Evolutionary conservation across 1,140 invertebrate species (phyloP).

Genomic region (Sesamia nonagrioides): DNA sequence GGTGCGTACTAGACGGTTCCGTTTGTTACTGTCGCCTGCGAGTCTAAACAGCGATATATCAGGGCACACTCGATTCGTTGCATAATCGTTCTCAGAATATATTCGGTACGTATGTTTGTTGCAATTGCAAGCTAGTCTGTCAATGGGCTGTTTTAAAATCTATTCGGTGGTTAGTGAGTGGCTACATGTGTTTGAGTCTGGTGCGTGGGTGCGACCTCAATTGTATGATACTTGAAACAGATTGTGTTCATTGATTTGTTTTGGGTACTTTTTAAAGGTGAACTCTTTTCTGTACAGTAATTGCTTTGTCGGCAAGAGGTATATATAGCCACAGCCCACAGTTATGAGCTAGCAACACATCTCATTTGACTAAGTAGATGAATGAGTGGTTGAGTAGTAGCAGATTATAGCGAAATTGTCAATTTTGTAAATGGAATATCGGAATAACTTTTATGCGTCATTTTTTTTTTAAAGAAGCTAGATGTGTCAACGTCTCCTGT

Average conservation of each 20-base stretch:
- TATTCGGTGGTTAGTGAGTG: conserved; percentile 68
- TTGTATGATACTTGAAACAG: conserved; percentile 49
- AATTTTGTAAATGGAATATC: no score
- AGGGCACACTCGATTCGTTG: conserved; percentile 41
- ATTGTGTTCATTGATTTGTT: conserved; percentile 52
- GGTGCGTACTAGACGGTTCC: conserved; percentile 21
- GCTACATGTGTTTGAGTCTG: conserved; percentile 37
- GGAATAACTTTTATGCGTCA: no score
- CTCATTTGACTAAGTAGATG: no score
- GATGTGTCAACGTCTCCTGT: no score
- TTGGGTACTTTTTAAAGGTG: conserved; percentile 18
- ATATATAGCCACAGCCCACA: background rate
- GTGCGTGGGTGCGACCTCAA: conserved; percentile 69
- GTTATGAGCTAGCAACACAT: no score
- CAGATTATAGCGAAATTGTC: no score
- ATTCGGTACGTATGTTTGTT: conserved; percentile 43
- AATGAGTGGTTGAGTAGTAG: no score
- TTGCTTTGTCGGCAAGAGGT: background rate
- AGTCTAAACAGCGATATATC: conserved; percentile 43
- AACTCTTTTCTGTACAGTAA: conserved; percentile 14
- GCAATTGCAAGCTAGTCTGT: conserved; percentile 56
- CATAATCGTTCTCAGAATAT: conserved; percentile 44
- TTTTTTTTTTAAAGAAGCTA: no score
- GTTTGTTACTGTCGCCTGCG: conserved; percentile 34
- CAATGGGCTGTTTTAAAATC: conserved; percentile 63